Evolutionary conservation across 2,113 vertebrate genomes (phyloP).

Genomic region (Nibea coibor): DNA sequence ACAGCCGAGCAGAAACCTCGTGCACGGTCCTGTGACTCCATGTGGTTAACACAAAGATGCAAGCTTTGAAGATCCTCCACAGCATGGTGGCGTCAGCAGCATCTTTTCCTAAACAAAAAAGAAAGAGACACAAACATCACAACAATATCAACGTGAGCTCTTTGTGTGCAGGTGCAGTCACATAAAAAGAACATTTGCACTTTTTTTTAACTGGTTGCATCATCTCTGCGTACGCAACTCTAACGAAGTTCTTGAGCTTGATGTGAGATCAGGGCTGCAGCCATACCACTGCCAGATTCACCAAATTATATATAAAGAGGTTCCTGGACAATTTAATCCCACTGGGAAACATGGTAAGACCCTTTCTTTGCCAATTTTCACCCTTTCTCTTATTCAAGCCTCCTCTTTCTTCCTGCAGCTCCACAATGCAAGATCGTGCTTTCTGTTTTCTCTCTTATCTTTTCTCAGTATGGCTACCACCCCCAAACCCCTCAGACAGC

Average conservation of each 20-base stretch:
- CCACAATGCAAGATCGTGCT: slow-evolving; percentile 77
- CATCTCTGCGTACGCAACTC: slow-evolving; percentile 72
- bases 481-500: slow-evolving; percentile 81
- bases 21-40: not conserved
- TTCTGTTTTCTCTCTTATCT: slow-evolving; percentile 82
- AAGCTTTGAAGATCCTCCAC: slow-evolving; percentile 2
- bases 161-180: slow-evolving; percentile 2
- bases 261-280: slow-evolving; percentile 62
- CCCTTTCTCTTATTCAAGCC: slow-evolving; percentile 80
- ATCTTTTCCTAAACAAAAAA: slow-evolving; percentile 8
- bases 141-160: not conserved
- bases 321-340: slow-evolving; percentile 91
- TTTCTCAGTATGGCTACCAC: slow-evolving; percentile 78
- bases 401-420: slow-evolving; percentile 72
- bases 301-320: slow-evolving; percentile 84
- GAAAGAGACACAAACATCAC: not conserved
- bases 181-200: slow-evolving; percentile 18
- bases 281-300: slow-evolving; percentile 85
- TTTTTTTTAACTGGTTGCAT: slow-evolving; percentile 58
- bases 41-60: not conserved
- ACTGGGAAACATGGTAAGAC: slow-evolving; percentile 84
- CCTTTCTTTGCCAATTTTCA: slow-evolving; percentile 65
- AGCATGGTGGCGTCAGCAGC: not conserved
- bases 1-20: not conserved
- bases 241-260: slow-evolving; percentile 48